Percentiles rank a stretch among this genome's conserved stretches.
phyloP scores from a whole-genome alignment of 2,888 invertebrate species.

The Monoplex corrugatus region DNA sequence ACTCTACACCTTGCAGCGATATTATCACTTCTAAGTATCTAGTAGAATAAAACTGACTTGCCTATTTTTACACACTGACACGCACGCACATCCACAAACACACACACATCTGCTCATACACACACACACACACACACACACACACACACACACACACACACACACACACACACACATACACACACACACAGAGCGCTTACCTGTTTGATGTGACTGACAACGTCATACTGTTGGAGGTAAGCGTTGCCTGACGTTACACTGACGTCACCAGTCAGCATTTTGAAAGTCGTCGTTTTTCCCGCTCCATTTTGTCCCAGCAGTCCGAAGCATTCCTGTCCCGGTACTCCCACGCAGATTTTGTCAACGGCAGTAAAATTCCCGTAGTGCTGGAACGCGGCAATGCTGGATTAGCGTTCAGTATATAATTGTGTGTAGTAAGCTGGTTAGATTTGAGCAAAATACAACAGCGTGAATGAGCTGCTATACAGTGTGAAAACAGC shows the following conservation, averaged over 20 bases:
- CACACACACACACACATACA: neutral
- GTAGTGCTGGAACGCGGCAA: slow-evolving; percentile 85
- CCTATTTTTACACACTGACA: neutral
- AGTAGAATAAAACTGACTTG: too few relatives aligned
- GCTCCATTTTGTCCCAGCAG: slow-evolving; percentile 85
- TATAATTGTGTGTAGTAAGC: too few relatives aligned
- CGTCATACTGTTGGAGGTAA: slow-evolving; percentile 85
- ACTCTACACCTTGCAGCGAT: too few relatives aligned
- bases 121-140: neutral
- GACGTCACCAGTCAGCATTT: slow-evolving; percentile 89
- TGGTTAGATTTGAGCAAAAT: neutral
- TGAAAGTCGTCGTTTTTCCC: slow-evolving; percentile 86
- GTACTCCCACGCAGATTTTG: slow-evolving; percentile 85
- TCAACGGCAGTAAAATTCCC: slow-evolving; percentile 82
- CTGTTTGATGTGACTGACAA: slow-evolving; percentile 58
- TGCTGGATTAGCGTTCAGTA: too few relatives aligned
- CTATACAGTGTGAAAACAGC: too few relatives aligned
- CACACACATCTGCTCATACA: too few relatives aligned
- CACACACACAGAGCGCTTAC: neutral
- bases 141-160: neutral
- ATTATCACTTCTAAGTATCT: too few relatives aligned
- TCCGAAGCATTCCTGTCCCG: slow-evolving; percentile 90
- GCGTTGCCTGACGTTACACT: slow-evolving; percentile 87
- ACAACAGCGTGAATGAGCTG: neutral
- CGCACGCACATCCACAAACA: neutral